Base-by-base conservation (phyloP, 37 sponge, comb jelly and placozoan species). In the Spongia lamella region DNA sequence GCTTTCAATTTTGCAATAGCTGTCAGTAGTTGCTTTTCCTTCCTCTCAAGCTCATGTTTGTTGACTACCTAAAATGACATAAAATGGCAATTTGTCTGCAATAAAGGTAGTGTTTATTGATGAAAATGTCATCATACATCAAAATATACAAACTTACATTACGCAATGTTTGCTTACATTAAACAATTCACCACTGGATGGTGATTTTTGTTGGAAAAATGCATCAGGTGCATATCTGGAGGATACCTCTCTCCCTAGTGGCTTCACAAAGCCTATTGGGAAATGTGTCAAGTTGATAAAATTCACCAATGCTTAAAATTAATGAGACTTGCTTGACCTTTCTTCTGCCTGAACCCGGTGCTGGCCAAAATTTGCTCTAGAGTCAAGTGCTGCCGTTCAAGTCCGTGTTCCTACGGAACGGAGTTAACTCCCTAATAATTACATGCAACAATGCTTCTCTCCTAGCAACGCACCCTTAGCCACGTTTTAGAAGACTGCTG, bases 301-400 rank as follows among this genome's bases (percentile, higher is more conserved):
- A 52, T 1, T 15, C 7, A 67, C 19, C 26, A 25, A 9, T 26
- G 25, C 6, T 1, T 2, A 4, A 20, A 2, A 27, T 19, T 56
- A 30, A 33, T 72, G 5, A 15, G 31, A 22, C 37, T 19, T 11
- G 20, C 55, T 74, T 73, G 0, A 73, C 91, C 78, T 73, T 26
- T 35, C 11, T 66, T 77, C 62, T 90, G 86, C 21, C 72, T 69
- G 51, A 90, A 90, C 2, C 91, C 91, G 36, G 85, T 59, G 22
- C 38, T 35, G n/a, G 86, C 63, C 1, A 84, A 38, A 56, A 90
- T 55, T 65, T 90, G 82, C 51, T 74, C 58, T 38, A 79, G 33
- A 5, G 83, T 67, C 24, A 89, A 57, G 13, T 73, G 29, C 2
- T 39, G 54, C 19, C 76, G 75, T 33, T 65, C 27, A 40, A 89